Conservation (phyloP, 2,797 vertebrate species). For the Bucorvus abyssinicus region DNA sequence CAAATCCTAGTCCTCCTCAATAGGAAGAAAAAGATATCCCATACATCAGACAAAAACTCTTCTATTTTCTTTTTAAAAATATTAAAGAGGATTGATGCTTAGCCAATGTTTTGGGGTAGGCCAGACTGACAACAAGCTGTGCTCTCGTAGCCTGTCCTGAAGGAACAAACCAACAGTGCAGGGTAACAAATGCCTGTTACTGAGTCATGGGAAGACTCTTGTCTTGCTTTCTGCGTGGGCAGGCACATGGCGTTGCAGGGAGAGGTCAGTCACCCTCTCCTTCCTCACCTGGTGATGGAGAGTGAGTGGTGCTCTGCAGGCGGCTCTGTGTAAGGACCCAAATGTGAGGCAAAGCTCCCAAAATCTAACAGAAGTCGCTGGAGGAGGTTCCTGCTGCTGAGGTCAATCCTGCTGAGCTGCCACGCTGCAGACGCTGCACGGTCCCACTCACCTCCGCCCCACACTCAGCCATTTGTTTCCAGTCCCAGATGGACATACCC, state of each 20-base stretch:
- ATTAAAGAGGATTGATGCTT: not conserved
- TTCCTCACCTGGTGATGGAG: not conserved
- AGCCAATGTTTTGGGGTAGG: not conserved
- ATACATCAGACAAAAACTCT: not conserved
- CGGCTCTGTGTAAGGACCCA: not conserved
- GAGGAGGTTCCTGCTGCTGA: not conserved
- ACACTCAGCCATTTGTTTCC: not conserved
- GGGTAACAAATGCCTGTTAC: not conserved
- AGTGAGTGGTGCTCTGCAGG: not conserved
- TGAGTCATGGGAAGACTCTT: not conserved
- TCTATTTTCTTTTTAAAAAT: not conserved
- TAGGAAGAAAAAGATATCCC: not conserved
- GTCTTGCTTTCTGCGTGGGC: not conserved
- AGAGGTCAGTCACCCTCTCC: not conserved
- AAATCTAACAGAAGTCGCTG: not conserved
- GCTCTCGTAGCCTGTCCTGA: not conserved
- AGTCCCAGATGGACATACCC: accelerated
- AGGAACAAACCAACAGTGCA: not conserved
- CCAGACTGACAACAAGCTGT: not conserved
- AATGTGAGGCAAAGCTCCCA: not conserved
- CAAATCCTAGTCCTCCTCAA: not conserved
- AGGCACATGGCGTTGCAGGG: accelerated
- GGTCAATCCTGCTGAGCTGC: not conserved
- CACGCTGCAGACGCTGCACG: accelerated
- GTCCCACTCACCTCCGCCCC: accelerated